Evolutionary conservation across 2,113 vertebrate genomes (phyloP).

Genomic region (Forbesichthys agassizii): DNA sequence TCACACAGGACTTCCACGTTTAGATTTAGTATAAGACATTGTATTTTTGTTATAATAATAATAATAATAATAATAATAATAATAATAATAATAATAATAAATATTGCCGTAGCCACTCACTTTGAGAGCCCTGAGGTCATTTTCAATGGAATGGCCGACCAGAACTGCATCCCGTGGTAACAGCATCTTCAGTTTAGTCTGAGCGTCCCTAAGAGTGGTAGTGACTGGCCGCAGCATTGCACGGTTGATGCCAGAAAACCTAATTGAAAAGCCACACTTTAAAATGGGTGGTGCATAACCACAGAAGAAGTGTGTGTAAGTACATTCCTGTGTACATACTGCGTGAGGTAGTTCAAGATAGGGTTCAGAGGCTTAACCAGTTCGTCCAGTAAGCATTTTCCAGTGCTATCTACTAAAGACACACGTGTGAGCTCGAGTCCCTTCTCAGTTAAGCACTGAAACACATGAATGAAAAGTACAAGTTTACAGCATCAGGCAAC

Average conservation of each 20-base stretch:
- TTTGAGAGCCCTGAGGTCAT: conserved; percentile 83
- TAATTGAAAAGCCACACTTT: conserved; percentile 43
- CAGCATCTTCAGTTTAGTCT: conserved; percentile 73
- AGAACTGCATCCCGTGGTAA: conserved; percentile 86
- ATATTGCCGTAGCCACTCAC: conserved; percentile 66
- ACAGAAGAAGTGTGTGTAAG: neutral
- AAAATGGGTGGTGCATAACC: neutral
- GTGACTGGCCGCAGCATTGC: conserved; percentile 79
- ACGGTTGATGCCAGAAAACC: conserved; percentile 87
- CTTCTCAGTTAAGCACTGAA: conserved; percentile 81
- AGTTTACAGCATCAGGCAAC: neutral
- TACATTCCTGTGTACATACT: conserved; percentile 65
- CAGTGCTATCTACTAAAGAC: conserved; percentile 82
- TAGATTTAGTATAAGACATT: neutral
- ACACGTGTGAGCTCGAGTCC: conserved; percentile 82
- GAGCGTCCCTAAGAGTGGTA: conserved; percentile 82
- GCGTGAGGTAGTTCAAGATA: conserved; percentile 84
- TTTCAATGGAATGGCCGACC: conserved; percentile 87
- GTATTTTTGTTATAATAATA: neutral
- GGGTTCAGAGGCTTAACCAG: conserved; percentile 83
- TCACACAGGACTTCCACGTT: too few species aligned
- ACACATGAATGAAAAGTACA: neutral
- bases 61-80: neutral
- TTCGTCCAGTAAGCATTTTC: conserved; percentile 83
- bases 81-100: neutral